Conservation (phyloP, 2,113 vertebrate genomes). For the Sphaerodactylus townsendi region DNA sequence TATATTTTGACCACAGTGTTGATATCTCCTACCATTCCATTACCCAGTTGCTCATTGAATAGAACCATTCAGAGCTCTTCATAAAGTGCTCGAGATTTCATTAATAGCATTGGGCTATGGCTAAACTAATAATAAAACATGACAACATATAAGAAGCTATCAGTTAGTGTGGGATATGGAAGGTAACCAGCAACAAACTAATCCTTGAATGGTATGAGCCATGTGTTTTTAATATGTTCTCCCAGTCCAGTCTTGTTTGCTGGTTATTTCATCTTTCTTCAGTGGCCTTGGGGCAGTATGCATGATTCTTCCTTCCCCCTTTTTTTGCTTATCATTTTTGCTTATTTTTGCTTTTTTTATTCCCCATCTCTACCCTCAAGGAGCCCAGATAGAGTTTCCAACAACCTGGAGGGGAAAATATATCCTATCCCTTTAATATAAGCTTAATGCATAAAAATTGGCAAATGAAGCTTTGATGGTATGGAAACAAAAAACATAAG, state of each 20-base stretch:
- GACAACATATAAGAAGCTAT: not conserved
- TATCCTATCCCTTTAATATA: too few species aligned
- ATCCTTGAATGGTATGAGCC: constrained; percentile 8
- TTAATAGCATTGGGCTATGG: not conserved
- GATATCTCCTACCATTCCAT: not conserved
- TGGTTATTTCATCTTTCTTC: constrained; percentile 45
- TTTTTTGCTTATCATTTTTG: too few species aligned
- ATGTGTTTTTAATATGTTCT: constrained; percentile 59
- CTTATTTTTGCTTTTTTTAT: too few species aligned
- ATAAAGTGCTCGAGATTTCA: not conserved
- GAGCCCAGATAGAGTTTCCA: too few species aligned
- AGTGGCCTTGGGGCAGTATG: too few species aligned
- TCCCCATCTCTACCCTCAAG: too few species aligned
- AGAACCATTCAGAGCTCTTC: not conserved
- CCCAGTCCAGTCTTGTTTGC: constrained; percentile 44
- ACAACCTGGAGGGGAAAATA: too few species aligned
- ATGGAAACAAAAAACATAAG: too few species aligned
- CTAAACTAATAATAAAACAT: not conserved
- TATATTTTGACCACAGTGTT: too few species aligned
- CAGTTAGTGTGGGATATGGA: not conserved
- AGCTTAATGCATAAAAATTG: too few species aligned
- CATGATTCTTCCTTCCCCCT: constrained; percentile 58
- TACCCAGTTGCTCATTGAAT: not conserved
- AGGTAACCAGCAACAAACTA: not conserved
- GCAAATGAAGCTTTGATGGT: too few species aligned